phyloP scores from a whole-genome alignment of 1,140 invertebrate genomes.

The Steinernema feltiae region DNA sequence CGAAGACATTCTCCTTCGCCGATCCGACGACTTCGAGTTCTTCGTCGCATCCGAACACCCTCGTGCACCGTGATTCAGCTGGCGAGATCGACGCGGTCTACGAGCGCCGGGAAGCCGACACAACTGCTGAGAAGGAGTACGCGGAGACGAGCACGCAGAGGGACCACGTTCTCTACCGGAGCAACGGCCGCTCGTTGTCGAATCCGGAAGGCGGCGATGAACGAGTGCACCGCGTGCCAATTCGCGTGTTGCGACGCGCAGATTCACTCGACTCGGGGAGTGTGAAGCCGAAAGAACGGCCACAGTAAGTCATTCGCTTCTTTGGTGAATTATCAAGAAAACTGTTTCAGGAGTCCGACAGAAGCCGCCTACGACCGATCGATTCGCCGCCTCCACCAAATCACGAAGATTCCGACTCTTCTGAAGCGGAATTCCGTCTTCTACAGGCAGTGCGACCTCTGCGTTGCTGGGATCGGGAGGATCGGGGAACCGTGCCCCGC shows the following conservation, averaged over 20 bases:
- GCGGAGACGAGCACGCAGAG: slow-evolving; percentile 3
- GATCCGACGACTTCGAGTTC: neutral
- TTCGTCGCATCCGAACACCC: neutral
- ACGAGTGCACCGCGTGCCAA: neutral
- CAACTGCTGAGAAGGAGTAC: neutral
- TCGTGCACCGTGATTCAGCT: neutral
- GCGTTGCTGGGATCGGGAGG: neutral
- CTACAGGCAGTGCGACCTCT: slow-evolving; percentile 23
- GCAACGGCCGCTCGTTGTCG: neutral
- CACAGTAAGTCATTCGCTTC: neutral
- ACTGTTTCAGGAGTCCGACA: slow-evolving; percentile 1
- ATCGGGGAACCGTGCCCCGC: slow-evolving; percentile 12
- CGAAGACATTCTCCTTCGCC: neutral
- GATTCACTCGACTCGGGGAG: neutral
- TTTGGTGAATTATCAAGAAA: neutral
- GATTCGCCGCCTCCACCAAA: neutral
- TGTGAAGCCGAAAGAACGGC: neutral
- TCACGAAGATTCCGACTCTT: slow-evolving; percentile 19
- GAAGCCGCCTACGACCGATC: slow-evolving; percentile 2
- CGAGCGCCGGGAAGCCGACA: neutral
- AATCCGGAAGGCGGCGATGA: neutral
- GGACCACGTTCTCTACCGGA: neutral
- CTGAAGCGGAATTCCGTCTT: slow-evolving; percentile 17
- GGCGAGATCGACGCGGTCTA: neutral
- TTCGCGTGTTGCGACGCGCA: neutral